Evolutionary conservation across 2,888 invertebrate species (phyloP), one percentile per base, ranked within the genome.

Genomic region (Carpatolechia fugitivella): DNA sequence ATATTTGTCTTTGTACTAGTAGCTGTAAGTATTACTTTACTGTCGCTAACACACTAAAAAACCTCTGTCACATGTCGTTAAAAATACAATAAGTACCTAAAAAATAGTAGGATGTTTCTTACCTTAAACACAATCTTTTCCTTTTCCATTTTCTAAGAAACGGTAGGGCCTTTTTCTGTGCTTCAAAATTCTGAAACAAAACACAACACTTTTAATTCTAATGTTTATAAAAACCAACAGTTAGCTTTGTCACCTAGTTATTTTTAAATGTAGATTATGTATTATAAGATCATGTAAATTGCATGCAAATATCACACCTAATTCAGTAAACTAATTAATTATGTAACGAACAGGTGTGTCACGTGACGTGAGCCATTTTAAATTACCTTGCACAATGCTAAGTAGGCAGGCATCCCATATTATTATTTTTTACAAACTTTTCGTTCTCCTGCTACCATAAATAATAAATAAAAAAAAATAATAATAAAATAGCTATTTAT

Each of bases 81-180:
- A n/a, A n/a, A n/a, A n/a, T n/a, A n/a, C n/a, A n/a, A n/a, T n/a
- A n/a, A n/a, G n/a, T n/a, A n/a, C n/a, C n/a, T n/a, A n/a, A n/a
- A 11, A 18, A 41, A 1, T 14, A 14, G 14, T 14, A 38, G 6
- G 14, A 20, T 41, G 40, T 18, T 48, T 48, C 83, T 78, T 76
- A 88, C 89, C 85, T 84, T 85, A 61, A 88, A 89, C 11, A 88
- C 80, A 59, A 89, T 88, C 70, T 82, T 88, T 59, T 87, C 85
- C 62, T 85, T 87, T 55, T 89, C 87, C 87, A 88, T 88, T 61
- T 68, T 48, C 13, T 24, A 6, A 36, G 1, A 14, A 36, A 14
- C 36, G 11, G 8, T 14, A 20, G 2, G 3, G 11, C 10, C 11
- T 41, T 18, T 18, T 41, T 46, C 51, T 56, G 18, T 52, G 14